These are phyloP conservation scores for Poecilia gillii DNA, from an alignment of 2,797 vertebrate species.

Conservation along the genomic window DNA sequence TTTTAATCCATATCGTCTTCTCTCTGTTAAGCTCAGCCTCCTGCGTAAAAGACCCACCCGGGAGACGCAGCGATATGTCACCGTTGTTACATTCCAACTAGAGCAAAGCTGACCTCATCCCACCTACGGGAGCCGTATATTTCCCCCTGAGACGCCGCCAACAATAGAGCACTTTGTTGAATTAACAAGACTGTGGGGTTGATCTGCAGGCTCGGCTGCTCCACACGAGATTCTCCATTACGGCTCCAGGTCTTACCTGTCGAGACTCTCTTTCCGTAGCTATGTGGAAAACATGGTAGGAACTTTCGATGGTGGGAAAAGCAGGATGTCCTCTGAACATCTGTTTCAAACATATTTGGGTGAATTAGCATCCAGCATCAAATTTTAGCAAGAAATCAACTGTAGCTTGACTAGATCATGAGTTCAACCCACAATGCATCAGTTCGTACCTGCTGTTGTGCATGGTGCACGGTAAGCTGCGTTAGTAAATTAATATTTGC, in stretches of 20 bases:
- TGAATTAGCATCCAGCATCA: neutral
- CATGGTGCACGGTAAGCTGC: too few relatives aligned
- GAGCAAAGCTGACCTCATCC: constrained; percentile 64
- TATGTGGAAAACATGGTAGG: neutral
- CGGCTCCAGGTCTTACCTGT: neutral
- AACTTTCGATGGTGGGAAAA: neutral
- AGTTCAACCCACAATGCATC: too few relatives aligned
- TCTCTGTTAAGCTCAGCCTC: constrained; percentile 36
- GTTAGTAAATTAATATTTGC: too few relatives aligned
- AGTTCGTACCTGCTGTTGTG: too few relatives aligned
- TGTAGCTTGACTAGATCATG: too few relatives aligned
- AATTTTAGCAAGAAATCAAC: neutral
- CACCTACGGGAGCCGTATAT: constrained; percentile 48
- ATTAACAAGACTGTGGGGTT: constrained; percentile 22
- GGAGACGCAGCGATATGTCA: constrained; percentile 38
- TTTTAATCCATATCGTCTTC: constrained; percentile 38
- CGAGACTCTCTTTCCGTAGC: neutral
- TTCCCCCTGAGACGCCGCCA: constrained; percentile 4
- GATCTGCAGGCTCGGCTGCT: constrained; percentile 22
- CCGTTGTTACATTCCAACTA: constrained; percentile 35
- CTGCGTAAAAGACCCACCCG: constrained; percentile 34
- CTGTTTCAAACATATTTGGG: neutral
- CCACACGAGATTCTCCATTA: neutral
- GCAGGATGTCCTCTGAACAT: neutral
- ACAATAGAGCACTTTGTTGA: constrained; percentile 36